Base-by-base conservation (phyloP, 2,888 invertebrate species). In the Dioctria rufipes region DNA sequence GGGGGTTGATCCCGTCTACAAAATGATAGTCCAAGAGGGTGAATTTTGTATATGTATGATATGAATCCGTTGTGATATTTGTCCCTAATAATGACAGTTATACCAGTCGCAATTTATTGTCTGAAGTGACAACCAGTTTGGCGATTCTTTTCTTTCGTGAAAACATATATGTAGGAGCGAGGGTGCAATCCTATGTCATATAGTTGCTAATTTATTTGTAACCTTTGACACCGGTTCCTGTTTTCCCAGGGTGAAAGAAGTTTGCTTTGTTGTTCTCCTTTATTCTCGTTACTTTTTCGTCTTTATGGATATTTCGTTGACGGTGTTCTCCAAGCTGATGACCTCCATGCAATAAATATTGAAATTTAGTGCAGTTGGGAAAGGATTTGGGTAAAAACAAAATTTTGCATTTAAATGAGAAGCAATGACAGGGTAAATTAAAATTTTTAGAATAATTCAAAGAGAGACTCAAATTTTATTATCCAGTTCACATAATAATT, bases 161-260 rank as follows among this genome's bases (percentile, higher is more conserved):
- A 13, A 67, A 67, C 60, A 40, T 11, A 54, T n/a, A 11, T n/a
- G 11, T 11, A 78, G 61, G 51, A 78, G 49, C 51, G 60, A 66
- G 80, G 82, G 82, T 82, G 80, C 66, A 79, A 40, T 71, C 42
- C 81, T 73, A 69, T 80, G 80, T 75, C 78, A 69, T 81, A 82
- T 58, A 82, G 78, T 81, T 81, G 75, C 82, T 81, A 82, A 82
- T 81, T 81, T 81, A 82, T 80, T 78, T 81, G 37, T 71, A 80
- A 82, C 82, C 82, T 82, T 80, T 82, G 81, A 81, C 81, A 80
- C 77, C 73, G 51, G 58, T 77, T 80, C 78, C 73, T 60, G 63
- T 63, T 82, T 81, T 82, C 80, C 80, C 81, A 81, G 80, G 73
- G 78, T 43, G 65, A 66, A 63, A n/a, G 54, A 40, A 61, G 67